Evolutionary conservation across 2,888 invertebrate genomes (phyloP), one percentile per base, ranked within the genome.

Genomic region (Epirrhoe tristata): DNA sequence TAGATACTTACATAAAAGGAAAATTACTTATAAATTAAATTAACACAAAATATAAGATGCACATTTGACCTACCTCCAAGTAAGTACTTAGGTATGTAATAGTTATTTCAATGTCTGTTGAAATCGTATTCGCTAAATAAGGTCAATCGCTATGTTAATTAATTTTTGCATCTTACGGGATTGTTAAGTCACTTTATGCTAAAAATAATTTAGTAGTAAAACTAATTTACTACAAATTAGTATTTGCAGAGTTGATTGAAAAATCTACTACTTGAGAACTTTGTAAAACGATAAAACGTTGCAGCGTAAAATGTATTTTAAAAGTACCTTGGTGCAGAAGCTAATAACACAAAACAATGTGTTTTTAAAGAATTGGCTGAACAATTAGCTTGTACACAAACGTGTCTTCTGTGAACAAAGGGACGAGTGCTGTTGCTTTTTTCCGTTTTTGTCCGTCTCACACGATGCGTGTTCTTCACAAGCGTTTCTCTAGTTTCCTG

Each of bases 401-500:
- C 68, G 77, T 75, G 80, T 80, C 78, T 82, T 81, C 78, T 63
- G 31, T 14, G 56, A 87, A 88, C 88, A 88, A 88, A 88, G 83
- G 83, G 84, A 81, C 81, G 79, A 81, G 85, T 80, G 84, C 82
- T 83, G 74, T 79, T 78, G 73, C 68, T 81, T 85, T 88, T 84
- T 81, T 71, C 78, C 68, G 79, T 86, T 83, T 84, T 81, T 82
- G 79, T 84, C 74, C 73, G 76, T 79, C 75, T 75, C 77, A 80
- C 78, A 77, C 78, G 77, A 83, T 83, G 83, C 77, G 77, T 81
- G 80, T 76, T 77, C 79, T 81, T 81, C 79, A 81, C 78, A 78
- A 81, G 76, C 74, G 77, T 81, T 83, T 85, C 81, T 80, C 81
- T 82, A 80, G 83, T 86, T 86, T 86, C 83, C 83, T 84, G 83